Conservation (phyloP, 2,888 invertebrate species). For the Odontocolon sp. region DNA sequence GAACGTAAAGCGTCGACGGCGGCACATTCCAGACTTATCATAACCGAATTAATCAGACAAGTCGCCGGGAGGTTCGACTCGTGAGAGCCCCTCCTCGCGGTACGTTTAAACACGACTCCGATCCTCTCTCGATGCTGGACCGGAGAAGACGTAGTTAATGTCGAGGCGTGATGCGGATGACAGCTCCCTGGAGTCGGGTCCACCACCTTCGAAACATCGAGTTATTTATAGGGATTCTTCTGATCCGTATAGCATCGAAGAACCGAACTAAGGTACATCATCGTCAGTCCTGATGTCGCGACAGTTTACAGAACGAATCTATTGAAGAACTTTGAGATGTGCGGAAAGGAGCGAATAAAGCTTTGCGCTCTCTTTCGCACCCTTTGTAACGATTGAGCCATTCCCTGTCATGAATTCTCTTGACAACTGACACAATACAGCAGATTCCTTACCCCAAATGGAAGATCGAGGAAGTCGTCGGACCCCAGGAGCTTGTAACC, state of each 20-base stretch:
- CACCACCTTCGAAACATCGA: slow-evolving; percentile 36
- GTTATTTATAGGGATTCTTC: slow-evolving; percentile 48
- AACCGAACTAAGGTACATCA: slow-evolving; percentile 18
- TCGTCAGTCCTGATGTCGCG: slow-evolving; percentile 12
- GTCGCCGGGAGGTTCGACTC: slow-evolving; percentile 57
- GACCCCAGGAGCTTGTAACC: slow-evolving; percentile 64
- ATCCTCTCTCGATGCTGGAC: background rate
- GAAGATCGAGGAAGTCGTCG: slow-evolving; percentile 39
- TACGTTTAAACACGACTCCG: slow-evolving; percentile 30
- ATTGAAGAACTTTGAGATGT: slow-evolving; percentile 11
- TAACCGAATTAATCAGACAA: slow-evolving; percentile 68
- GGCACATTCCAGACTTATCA: slow-evolving; percentile 68
- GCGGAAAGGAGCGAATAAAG: background rate
- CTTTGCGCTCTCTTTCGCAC: slow-evolving; percentile 28
- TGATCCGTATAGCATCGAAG: slow-evolving; percentile 13
- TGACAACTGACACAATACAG: slow-evolving; percentile 40
- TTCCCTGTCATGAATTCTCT: slow-evolving; percentile 17
- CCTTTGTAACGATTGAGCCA: slow-evolving; percentile 1
- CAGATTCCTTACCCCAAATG: slow-evolving; percentile 15
- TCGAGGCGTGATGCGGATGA: slow-evolving; percentile 62
- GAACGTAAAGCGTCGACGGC: slow-evolving; percentile 31
- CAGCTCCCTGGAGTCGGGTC: slow-evolving; percentile 58
- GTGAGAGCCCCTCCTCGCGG: slow-evolving; percentile 22
- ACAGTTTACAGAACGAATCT: background rate
- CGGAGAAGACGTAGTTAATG: slow-evolving; percentile 60